Evolutionary conservation across 2,888 invertebrate genomes (phyloP).

Genomic region (Thyatira batis): DNA sequence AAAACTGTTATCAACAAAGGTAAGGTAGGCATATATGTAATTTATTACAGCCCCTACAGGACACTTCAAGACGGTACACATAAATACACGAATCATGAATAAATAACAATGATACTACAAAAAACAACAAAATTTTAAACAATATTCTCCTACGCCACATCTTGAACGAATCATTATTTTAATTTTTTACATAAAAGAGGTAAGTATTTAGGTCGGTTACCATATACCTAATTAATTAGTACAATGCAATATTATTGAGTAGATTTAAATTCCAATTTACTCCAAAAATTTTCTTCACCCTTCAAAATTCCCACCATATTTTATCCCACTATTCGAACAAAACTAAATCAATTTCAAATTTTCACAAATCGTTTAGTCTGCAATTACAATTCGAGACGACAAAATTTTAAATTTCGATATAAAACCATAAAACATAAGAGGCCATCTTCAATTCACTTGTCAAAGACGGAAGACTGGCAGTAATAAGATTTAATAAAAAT

Average conservation of each 20-base stretch:
- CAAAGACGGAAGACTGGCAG: background rate
- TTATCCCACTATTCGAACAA: background rate
- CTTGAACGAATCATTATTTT: slow-evolving; percentile 28
- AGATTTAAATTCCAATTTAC: too few relatives aligned
- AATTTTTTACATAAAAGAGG: slow-evolving; percentile 3
- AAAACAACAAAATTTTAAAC: slow-evolving; percentile 10
- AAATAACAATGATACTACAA: background rate
- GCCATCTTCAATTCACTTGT: background rate
- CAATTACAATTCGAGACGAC: background rate
- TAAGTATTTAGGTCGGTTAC: too few relatives aligned
- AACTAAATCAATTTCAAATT: background rate
- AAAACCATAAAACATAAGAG: background rate
- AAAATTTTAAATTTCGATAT: background rate
- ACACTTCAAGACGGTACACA: background rate
- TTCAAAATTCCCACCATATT: too few relatives aligned
- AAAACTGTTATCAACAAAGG: background rate
- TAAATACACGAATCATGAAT: background rate
- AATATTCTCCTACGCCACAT: slow-evolving; percentile 42
- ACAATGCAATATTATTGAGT: too few relatives aligned
- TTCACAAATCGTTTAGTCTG: background rate
- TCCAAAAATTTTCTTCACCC: too few relatives aligned
- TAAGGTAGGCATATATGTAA: background rate
- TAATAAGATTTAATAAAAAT: background rate
- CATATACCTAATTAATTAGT: too few relatives aligned
- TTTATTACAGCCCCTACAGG: background rate